Evolutionary conservation across 2,888 invertebrate genomes (phyloP).

Genomic region (Chironomus tentans): DNA sequence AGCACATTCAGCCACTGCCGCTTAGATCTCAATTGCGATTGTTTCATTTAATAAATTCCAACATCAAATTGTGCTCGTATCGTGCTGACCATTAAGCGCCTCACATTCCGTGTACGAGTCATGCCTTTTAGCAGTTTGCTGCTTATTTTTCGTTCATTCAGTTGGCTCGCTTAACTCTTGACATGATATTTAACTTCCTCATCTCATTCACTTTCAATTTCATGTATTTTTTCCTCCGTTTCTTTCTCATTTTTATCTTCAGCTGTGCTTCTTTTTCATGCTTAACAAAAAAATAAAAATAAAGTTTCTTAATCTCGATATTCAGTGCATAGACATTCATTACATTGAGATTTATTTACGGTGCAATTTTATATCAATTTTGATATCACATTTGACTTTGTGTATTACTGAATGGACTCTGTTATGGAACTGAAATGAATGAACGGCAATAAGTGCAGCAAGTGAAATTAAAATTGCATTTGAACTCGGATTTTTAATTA

Average conservation of each 20-base stretch:
- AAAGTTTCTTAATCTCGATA: background rate
- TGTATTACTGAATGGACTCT: too few relatives aligned
- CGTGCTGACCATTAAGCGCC: constrained; percentile 4
- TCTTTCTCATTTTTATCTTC: background rate
- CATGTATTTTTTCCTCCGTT: background rate
- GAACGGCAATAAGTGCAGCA: too few relatives aligned
- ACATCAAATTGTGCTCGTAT: background rate
- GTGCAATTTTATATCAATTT: too few relatives aligned
- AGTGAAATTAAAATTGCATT: too few relatives aligned
- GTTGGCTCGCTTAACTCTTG: background rate
- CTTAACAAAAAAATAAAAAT: background rate
- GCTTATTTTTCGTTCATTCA: background rate
- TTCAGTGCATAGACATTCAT: background rate
- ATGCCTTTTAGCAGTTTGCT: background rate
- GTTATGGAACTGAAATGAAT: too few relatives aligned
- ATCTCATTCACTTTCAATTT: constrained; percentile 10
- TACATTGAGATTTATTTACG: too few relatives aligned
- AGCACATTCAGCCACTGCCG: background rate
- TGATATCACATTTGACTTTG: too few relatives aligned
- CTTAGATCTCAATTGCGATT: background rate
- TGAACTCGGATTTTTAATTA: too few relatives aligned
- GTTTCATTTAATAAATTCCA: background rate
- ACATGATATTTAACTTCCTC: constrained; percentile 8
- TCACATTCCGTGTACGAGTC: background rate
- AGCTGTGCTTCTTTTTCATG: background rate